Percentiles rank a stretch among this genome's conserved stretches.
These are phyloP conservation scores for Chrysolina americana DNA, from an alignment of 2,888 invertebrate genomes.

Conservation along the genomic window DNA sequence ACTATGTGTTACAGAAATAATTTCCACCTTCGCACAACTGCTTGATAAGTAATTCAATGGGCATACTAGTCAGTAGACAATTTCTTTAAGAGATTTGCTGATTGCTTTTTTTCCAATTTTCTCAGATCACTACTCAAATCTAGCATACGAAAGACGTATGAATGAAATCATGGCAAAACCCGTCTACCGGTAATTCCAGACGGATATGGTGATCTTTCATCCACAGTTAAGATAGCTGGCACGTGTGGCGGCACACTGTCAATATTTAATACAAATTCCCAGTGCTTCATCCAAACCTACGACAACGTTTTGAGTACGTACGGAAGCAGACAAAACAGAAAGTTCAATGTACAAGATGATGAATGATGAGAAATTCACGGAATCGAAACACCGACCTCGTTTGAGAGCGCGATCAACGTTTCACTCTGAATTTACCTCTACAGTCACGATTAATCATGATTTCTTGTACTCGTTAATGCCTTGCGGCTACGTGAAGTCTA, in stretches of 20 bases:
- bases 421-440: not conserved
- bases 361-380: not conserved
- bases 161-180: too few relatives aligned
- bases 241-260: too few relatives aligned
- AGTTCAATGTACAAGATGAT: not conserved
- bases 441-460: not conserved
- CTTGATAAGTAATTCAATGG: too few relatives aligned
- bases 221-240: not conserved
- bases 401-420: not conserved
- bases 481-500: not conserved
- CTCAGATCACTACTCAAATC: too few relatives aligned
- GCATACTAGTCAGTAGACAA: too few relatives aligned
- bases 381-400: not conserved
- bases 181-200: not conserved
- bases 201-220: not conserved
- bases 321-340: not conserved
- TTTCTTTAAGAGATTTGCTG: too few relatives aligned
- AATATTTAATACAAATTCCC: not conserved
- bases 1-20: too few relatives aligned
- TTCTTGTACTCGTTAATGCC: not conserved
- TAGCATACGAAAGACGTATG: too few relatives aligned
- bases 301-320: not conserved
- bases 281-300: not conserved
- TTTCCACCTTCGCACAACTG: too few relatives aligned
- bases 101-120: too few relatives aligned